Evolutionary conservation across 2,888 invertebrate species (phyloP).

Genomic region (Tenthredo scrophulariae): DNA sequence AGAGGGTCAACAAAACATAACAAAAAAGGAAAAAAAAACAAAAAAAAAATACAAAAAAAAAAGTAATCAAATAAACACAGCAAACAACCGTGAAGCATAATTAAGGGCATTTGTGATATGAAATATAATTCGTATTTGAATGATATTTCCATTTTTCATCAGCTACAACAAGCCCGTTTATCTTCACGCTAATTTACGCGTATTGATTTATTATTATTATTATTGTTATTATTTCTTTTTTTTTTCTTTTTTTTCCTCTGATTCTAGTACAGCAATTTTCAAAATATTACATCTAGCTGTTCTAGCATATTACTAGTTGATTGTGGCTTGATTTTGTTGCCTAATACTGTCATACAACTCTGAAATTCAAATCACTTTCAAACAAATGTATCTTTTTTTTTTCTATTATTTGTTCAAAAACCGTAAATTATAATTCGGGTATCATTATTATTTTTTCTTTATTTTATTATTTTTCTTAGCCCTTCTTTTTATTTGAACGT

Average conservation of each 20-base stretch:
- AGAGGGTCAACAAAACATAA: conserved; percentile 50
- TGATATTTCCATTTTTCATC: conserved; percentile 48
- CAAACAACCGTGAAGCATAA: conserved; percentile 45
- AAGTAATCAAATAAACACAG: conserved; percentile 24
- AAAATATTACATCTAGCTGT: not conserved
- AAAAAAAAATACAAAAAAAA: conserved; percentile 26
- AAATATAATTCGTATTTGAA: conserved; percentile 25
- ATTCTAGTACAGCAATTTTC: conserved; percentile 38
- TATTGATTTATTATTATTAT: conserved; percentile 32
- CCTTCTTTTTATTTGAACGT: conserved; percentile 51
- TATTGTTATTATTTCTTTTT: not conserved
- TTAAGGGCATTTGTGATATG: conserved; percentile 52
- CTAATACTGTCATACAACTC: conserved; percentile 75
- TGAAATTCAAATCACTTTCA: conserved; percentile 74
- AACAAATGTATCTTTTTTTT: conserved; percentile 22
- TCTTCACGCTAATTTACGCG: conserved; percentile 29
- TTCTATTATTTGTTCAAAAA: not conserved
- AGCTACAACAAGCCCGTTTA: conserved; percentile 44
- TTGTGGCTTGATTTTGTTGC: conserved; percentile 76
- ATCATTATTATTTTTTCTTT: conserved; percentile 50
- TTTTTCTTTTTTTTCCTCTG: not conserved
- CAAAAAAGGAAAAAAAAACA: conserved; percentile 22
- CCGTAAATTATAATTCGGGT: conserved; percentile 20
- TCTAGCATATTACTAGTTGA: conserved; percentile 60
- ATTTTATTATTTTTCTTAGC: conserved; percentile 5